Conservation (phyloP, 2,113 vertebrate species). For the Miniopterus natalensis region DNA sequence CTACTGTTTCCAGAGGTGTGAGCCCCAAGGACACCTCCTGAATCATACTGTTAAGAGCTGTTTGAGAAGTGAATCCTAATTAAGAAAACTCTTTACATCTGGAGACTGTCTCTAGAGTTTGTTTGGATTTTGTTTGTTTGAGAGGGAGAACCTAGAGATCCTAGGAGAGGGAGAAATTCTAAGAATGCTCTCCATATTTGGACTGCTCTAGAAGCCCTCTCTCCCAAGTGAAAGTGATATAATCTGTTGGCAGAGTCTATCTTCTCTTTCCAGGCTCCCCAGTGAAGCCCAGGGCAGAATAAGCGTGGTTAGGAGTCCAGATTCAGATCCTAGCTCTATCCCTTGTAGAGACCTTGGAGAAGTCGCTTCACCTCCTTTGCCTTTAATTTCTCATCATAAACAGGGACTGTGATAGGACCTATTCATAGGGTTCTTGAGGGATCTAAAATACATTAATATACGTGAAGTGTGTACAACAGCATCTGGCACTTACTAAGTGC, state of each 20-base stretch:
- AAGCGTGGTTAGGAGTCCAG: not conserved
- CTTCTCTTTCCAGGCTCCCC: not conserved
- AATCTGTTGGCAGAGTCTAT: not conserved
- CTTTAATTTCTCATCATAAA: conserved; percentile 30
- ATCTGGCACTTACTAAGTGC: not conserved
- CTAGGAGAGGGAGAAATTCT: not conserved
- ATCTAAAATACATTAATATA: not conserved
- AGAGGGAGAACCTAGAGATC: not conserved
- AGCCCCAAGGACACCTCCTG: not conserved
- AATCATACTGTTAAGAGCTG: not conserved
- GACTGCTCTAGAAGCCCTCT: not conserved
- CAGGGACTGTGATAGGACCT: not conserved
- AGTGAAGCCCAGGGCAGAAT: not conserved
- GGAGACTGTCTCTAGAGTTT: not conserved
- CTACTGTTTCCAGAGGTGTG: not conserved
- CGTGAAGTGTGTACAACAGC: not conserved
- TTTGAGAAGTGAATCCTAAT: not conserved
- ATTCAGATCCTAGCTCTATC: not conserved
- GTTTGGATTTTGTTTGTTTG: not conserved
- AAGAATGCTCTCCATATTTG: not conserved
- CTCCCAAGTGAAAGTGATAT: not conserved
- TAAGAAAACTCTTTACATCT: not conserved
- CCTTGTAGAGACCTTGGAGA: not conserved
- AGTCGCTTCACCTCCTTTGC: not conserved
- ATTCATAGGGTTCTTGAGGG: not conserved